These are phyloP conservation scores for Dioctria rufipes DNA, from an alignment of 2,888 invertebrate species.

Conservation along the genomic window DNA sequence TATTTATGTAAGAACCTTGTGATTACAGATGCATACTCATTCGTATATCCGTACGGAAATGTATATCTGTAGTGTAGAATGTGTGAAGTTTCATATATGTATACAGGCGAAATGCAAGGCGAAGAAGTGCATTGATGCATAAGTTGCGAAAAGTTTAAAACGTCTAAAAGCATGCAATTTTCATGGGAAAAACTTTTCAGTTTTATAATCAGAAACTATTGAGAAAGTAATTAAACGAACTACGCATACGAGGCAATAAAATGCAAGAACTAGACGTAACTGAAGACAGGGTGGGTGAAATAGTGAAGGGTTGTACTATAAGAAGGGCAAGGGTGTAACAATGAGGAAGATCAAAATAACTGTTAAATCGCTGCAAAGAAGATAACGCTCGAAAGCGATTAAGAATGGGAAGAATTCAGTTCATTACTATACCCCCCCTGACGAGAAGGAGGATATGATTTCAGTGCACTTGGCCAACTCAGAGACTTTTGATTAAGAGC, in stretches of 20 bases:
- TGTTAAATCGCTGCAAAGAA: slow-evolving; percentile 33
- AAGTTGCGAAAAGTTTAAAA: slow-evolving; percentile 58
- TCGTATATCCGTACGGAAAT: no score
- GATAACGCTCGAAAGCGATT: slow-evolving; percentile 12
- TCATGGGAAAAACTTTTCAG: slow-evolving; percentile 57
- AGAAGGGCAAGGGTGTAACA: background rate
- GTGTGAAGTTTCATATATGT: background rate
- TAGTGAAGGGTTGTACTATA: background rate
- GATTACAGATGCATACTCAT: background rate
- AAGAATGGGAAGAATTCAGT: background rate
- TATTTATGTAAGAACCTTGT: slow-evolving; percentile 19
- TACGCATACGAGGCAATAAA: slow-evolving; percentile 57
- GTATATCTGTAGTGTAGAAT: background rate
- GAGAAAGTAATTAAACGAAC: slow-evolving; percentile 59
- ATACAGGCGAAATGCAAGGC: slow-evolving; percentile 39
- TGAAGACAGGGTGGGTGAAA: background rate
- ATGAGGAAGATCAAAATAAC: slow-evolving; percentile 37
- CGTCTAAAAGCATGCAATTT: slow-evolving; percentile 60
- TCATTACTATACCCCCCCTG: background rate
- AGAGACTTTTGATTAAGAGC: no score
- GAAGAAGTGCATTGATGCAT: slow-evolving; percentile 58
- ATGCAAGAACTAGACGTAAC: slow-evolving; percentile 37
- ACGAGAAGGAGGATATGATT: no score
- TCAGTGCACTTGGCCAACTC: no score
- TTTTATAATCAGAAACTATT: slow-evolving; percentile 59